phyloP scores from a whole-genome alignment of 2,797 vertebrate genomes.

The Centroberyx gerrardi region DNA sequence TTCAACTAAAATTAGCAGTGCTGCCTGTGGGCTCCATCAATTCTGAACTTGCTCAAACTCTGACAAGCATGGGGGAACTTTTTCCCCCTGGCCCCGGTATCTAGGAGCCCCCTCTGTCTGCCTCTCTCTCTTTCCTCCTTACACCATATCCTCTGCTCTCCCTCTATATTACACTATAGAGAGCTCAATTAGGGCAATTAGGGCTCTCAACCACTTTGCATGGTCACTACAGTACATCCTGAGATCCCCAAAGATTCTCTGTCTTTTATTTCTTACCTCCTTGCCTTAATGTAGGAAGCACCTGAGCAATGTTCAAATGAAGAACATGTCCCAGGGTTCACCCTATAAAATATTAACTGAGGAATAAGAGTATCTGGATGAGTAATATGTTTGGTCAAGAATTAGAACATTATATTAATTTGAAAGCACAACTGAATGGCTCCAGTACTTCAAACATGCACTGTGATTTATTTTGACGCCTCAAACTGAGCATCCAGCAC shows the following conservation, averaged over 20 bases:
- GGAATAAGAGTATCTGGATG: neutral
- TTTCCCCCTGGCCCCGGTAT: conserved; percentile 72
- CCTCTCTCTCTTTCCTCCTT: conserved; percentile 58
- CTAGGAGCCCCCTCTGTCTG: conserved; percentile 71
- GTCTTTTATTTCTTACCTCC: conserved; percentile 23
- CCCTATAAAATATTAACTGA: neutral
- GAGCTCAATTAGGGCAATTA: conserved; percentile 74
- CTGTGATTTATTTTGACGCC: conserved; percentile 36
- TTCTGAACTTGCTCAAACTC: conserved; percentile 86
- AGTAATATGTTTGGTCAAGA: neutral
- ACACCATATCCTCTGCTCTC: conserved; percentile 55
- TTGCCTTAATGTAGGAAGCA: conserved; percentile 23
- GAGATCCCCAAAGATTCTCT: conserved; percentile 15
- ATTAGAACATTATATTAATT: neutral
- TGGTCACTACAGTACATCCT: conserved; percentile 24
- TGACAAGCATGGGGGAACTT: conserved; percentile 83
- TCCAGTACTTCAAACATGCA: conserved; percentile 4
- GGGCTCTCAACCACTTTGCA: conserved; percentile 46
- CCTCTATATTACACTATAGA: conserved; percentile 52
- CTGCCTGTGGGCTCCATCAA: conserved; percentile 85
- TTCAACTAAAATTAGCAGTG: conserved; percentile 87
- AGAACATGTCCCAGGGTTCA: neutral
- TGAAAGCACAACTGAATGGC: conserved; percentile 21
- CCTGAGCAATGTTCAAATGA: conserved; percentile 1
- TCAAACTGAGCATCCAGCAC: conserved; percentile 24